Evolutionary conservation across 2,888 invertebrate genomes (phyloP).

Genomic region (Amblyteles armatorius): DNA sequence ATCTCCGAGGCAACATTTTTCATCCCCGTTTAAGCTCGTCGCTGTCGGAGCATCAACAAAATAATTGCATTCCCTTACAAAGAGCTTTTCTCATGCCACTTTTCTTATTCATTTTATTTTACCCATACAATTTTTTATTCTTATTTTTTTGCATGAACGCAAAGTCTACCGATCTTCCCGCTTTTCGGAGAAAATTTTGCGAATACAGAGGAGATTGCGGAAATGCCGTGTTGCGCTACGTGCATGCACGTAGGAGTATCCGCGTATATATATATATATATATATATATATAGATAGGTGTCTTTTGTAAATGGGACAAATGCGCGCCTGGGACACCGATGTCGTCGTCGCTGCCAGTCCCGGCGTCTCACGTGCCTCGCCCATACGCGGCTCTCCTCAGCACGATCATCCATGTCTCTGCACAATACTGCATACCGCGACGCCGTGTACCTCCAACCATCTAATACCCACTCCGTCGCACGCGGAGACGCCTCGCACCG

Average conservation of each 20-base stretch:
- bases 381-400: constrained; percentile 38
- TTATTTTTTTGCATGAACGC: not conserved
- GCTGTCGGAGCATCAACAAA: not conserved
- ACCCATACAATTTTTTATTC: not conserved
- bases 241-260: constrained; percentile 26
- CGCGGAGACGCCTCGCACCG: constrained; percentile 32
- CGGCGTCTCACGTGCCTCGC: constrained; percentile 57
- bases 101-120: not conserved
- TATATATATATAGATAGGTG: constrained; percentile 2
- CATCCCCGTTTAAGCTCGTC: not conserved
- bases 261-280: not conserved
- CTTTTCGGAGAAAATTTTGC: constrained; percentile 29
- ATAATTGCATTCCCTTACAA: constrained; percentile 11
- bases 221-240: constrained; percentile 42
- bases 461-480: constrained; percentile 13
- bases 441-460: not conserved
- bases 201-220: constrained; percentile 60
- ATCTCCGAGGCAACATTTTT: constrained; percentile 3
- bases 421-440: constrained; percentile 13
- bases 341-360: constrained; percentile 35
- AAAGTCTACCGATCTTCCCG: not conserved
- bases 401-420: constrained; percentile 5
- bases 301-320: constrained; percentile 65
- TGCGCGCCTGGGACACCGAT: constrained; percentile 51
- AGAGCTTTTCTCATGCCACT: not conserved